These are phyloP conservation scores for Crotalus viridis DNA, from an alignment of 2,113 vertebrate species.

Conservation along the genomic window DNA sequence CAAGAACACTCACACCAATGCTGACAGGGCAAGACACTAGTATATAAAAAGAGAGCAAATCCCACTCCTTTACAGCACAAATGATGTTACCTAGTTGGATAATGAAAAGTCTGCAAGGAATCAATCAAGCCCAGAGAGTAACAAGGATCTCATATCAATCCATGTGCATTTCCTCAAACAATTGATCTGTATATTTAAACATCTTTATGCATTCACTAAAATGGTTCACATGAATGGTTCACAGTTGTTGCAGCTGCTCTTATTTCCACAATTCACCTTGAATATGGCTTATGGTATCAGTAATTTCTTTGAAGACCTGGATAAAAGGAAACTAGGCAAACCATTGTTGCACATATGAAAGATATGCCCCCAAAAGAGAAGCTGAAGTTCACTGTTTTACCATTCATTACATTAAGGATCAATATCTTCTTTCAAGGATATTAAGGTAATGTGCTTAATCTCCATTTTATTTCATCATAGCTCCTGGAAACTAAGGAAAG, in stretches of 20 bases:
- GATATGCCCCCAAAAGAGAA: neutral
- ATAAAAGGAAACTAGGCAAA: neutral
- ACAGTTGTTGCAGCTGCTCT: neutral
- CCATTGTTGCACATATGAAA: neutral
- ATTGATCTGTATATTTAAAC: neutral
- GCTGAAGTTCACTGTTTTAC: neutral
- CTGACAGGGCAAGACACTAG: neutral
- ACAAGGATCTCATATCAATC: neutral
- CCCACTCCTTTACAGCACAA: neutral
- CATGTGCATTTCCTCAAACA: neutral
- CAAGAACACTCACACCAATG: neutral
- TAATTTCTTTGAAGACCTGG: neutral
- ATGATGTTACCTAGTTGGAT: neutral
- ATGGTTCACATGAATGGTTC: neutral
- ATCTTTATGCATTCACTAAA: neutral
- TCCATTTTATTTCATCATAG: neutral
- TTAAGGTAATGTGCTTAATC: neutral
- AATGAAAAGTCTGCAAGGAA: neutral
- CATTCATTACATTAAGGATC: neutral
- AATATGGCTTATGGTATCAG: neutral
- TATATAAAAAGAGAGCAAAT: neutral
- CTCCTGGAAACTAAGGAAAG: neutral
- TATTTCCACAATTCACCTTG: neutral
- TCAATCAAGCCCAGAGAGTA: neutral
- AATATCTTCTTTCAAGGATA: neutral